These are phyloP conservation scores for Tridacna crocea DNA, from an alignment of 2,888 invertebrate genomes.

Conservation along the genomic window DNA sequence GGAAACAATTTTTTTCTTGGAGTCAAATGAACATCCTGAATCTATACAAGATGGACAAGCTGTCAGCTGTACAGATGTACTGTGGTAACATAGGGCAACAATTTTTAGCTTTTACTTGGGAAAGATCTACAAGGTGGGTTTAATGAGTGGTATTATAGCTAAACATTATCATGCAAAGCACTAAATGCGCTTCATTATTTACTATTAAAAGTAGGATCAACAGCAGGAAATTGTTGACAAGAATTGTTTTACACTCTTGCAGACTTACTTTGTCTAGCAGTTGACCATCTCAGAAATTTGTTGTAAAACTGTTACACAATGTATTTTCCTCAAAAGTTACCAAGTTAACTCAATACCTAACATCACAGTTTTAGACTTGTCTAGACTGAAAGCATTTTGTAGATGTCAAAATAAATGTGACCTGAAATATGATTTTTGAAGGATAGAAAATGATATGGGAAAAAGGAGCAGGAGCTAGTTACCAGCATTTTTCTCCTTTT, in stretches of 20 bases:
- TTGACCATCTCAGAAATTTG: too few species aligned
- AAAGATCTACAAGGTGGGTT: slow-evolving; percentile 39
- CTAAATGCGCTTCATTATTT: too few species aligned
- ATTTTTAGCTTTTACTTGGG: slow-evolving; percentile 46
- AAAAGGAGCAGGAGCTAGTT: neutral
- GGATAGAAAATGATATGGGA: neutral
- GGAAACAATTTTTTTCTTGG: neutral
- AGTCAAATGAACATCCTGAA: neutral
- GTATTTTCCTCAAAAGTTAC: too few species aligned
- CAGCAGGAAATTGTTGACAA: too few species aligned
- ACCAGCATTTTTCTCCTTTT: neutral
- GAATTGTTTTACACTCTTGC: too few species aligned
- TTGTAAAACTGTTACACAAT: too few species aligned
- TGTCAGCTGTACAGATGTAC: slow-evolving; percentile 53
- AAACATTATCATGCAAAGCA: too few species aligned
- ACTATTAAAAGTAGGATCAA: too few species aligned
- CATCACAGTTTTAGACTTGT: too few species aligned
- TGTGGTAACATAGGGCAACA: slow-evolving; percentile 54
- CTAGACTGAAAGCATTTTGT: neutral
- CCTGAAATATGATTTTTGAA: neutral
- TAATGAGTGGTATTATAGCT: neutral
- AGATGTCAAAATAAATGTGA: neutral
- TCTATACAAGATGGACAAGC: slow-evolving; percentile 42
- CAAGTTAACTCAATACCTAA: too few species aligned
- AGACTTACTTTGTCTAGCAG: too few species aligned